A percentile compares a stretch with the other conserved stretches of the same genome.
phyloP scores from a whole-genome alignment of 1,140 invertebrate species.

The Teleopsis dalmanni region DNA sequence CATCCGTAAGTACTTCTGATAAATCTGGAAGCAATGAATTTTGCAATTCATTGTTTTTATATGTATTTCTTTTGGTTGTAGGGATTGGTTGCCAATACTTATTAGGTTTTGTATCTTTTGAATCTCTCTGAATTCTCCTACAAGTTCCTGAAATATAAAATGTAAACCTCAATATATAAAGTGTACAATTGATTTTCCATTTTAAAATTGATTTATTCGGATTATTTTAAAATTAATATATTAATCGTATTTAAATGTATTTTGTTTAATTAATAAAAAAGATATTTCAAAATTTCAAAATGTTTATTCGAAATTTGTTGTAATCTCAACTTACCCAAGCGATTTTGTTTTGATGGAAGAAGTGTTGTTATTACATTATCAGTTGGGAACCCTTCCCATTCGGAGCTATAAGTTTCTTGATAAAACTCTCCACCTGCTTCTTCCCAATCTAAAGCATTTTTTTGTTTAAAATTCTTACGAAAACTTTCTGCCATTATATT shows the following conservation, averaged over 20 bases:
- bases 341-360: slow-evolving; percentile 67
- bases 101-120: slow-evolving; percentile 51
- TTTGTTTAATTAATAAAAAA: not conserved
- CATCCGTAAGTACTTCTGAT: slow-evolving; percentile 71
- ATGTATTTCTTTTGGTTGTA: slow-evolving; percentile 54
- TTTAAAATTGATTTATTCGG: not conserved
- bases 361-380: slow-evolving; percentile 65
- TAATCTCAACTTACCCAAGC: slow-evolving; percentile 51
- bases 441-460: slow-evolving; percentile 57
- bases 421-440: slow-evolving; percentile 79
- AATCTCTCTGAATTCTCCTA: not conserved
- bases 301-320: not conserved
- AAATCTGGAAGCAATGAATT: slow-evolving; percentile 68
- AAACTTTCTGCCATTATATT: too few species aligned
- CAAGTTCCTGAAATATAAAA: not conserved
- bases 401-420: slow-evolving; percentile 72
- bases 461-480: too few species aligned
- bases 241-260: not conserved
- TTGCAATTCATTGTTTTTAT: slow-evolving; percentile 60
- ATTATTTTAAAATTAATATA: not conserved
- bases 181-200: not conserved
- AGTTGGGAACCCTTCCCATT: slow-evolving; percentile 59
- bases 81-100: slow-evolving; percentile 39
- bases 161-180: too few species aligned
- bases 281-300: not conserved